Evolutionary conservation across 1,140 invertebrate genomes (phyloP).

Genomic region (Drosophila sucinea): DNA sequence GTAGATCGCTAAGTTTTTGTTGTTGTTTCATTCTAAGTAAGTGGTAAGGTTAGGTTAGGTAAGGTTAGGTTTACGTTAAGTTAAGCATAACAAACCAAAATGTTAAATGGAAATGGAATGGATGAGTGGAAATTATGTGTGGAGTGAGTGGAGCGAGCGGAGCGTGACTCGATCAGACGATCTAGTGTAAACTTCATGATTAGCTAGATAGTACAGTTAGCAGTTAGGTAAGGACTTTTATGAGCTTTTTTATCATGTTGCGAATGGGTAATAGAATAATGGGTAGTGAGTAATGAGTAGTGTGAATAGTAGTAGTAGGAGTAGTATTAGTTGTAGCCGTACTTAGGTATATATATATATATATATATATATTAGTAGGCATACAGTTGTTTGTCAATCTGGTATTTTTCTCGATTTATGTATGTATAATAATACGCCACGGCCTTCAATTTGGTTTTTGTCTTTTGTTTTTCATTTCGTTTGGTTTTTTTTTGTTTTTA

Average conservation of each 20-base stretch:
- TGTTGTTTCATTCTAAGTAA: conserved; percentile 30
- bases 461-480: background rate
- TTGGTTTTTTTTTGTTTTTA: background rate
- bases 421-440: conserved; percentile 1
- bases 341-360: conserved; percentile 20
- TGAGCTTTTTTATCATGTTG: background rate
- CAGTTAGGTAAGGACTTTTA: conserved; percentile 1
- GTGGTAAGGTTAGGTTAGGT: conserved; percentile 50
- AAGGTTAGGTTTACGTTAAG: conserved; percentile 23
- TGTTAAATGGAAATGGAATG: conserved; percentile 3
- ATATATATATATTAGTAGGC: conserved; percentile 18
- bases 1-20: conserved; percentile 61
- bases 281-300: background rate
- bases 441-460: conserved; percentile 1
- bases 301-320: background rate
- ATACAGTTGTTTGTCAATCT: conserved; percentile 14
- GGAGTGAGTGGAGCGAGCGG: conserved; percentile 1
- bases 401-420: conserved; percentile 16
- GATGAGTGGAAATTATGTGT: background rate
- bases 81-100: conserved; percentile 51
- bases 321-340: background rate
- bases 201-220: conserved; percentile 8
- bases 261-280: background rate
- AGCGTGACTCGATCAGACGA: conserved; percentile 1
- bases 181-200: background rate